A percentile compares a stretch with the other conserved stretches of the same genome.
These are phyloP conservation scores for Pseudopipra pipra DNA, from an alignment of 2,113 vertebrate species.

Conservation along the genomic window DNA sequence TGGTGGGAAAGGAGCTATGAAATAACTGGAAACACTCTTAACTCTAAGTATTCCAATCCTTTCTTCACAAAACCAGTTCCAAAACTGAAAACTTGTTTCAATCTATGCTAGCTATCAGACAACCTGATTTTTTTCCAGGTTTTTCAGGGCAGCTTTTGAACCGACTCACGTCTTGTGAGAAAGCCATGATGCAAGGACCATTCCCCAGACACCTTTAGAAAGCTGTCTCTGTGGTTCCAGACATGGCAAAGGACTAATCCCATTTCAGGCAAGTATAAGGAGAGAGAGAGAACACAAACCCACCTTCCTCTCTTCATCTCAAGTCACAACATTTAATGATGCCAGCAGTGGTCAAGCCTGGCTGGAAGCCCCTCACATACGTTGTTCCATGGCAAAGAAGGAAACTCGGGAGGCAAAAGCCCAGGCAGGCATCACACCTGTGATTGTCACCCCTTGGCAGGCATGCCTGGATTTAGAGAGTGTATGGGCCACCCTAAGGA, in stretches of 20 bases:
- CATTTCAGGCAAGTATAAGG: neutral
- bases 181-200: neutral
- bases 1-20: neutral
- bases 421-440: neutral
- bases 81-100: neutral
- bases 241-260: neutral
- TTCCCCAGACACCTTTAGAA: neutral
- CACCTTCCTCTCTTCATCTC: neutral
- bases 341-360: neutral
- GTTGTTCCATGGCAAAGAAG: neutral
- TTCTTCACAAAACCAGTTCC: neutral
- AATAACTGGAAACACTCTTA: neutral
- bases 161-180: neutral
- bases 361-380: accelerated
- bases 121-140: neutral
- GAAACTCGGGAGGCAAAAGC: neutral
- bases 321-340: neutral
- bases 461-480: neutral
- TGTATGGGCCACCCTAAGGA: neutral
- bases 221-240: neutral
- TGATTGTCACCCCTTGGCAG: neutral
- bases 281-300: neutral
- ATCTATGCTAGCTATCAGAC: neutral
- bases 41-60: neutral
- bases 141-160: neutral